Percentiles rank a stretch among this genome's conserved stretches.
Evolutionary conservation across 2,888 invertebrate genomes (phyloP).

Genomic region (Cephus nigrinus): DNA sequence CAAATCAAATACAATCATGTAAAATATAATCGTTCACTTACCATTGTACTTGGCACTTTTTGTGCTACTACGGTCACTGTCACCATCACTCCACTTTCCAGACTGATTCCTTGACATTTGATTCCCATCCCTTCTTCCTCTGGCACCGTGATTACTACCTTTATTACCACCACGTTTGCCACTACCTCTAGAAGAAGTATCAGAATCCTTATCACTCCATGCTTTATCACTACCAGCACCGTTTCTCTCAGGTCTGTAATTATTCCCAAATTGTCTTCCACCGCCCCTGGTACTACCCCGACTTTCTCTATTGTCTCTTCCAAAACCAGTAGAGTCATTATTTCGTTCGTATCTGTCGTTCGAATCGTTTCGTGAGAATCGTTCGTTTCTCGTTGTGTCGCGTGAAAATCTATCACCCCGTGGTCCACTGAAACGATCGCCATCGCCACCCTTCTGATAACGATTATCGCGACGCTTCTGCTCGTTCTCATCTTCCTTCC

Average conservation of each 20-base stretch:
- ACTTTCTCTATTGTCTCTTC: conserved; percentile 20
- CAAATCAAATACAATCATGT: not conserved
- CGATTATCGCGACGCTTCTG: conserved; percentile 44
- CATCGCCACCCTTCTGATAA: conserved; percentile 9
- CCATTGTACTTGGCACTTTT: conserved; percentile 11
- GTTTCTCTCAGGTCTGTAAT: conserved; percentile 25
- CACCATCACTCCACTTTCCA: conserved; percentile 13
- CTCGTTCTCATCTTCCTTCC: conserved; percentile 52
- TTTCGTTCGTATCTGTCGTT: conserved; percentile 28
- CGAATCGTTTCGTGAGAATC: conserved; percentile 30
- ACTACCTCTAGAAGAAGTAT: conserved; percentile 44
- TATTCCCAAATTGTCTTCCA: conserved; percentile 21
- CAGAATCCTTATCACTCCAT: conserved; percentile 52
- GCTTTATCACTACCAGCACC: conserved; percentile 11
- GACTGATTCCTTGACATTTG: conserved; percentile 6
- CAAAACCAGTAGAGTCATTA: conserved; percentile 23
- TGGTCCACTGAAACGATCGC: conserved; percentile 19
- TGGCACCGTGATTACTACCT: not conserved
- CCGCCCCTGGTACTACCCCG: conserved; percentile 15
- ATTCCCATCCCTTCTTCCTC: conserved; percentile 12
- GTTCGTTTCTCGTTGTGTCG: conserved; percentile 40
- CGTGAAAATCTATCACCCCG: conserved; percentile 27
- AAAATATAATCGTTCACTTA: not conserved
- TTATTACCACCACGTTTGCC: conserved; percentile 28
- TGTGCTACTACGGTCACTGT: conserved; percentile 18